These are phyloP conservation scores for Chironomus riparius DNA, from an alignment of 2,888 invertebrate genomes.

Conservation along the genomic window DNA sequence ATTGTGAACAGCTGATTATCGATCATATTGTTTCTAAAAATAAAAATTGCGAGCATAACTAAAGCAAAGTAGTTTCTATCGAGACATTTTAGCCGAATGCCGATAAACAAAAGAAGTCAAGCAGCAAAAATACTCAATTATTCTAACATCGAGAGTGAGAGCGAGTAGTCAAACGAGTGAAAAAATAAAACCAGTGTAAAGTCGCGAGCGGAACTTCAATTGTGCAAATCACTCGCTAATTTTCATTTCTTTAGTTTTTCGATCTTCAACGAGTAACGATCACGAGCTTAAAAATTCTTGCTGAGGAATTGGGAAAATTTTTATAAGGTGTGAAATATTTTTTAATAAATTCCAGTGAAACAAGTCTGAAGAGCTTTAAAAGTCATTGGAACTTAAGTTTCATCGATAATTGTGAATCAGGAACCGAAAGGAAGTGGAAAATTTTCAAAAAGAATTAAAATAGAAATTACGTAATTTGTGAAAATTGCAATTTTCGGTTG, in stretches of 20 bases:
- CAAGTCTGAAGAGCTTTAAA: background rate
- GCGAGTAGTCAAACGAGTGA: background rate
- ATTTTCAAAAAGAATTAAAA: background rate
- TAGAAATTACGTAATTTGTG: slow-evolving; percentile 20
- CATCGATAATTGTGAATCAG: background rate
- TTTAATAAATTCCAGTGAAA: background rate
- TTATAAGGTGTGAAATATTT: background rate
- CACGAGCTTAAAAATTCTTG: background rate
- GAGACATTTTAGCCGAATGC: background rate
- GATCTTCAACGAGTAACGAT: slow-evolving; percentile 17
- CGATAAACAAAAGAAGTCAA: background rate
- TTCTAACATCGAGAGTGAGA: background rate
- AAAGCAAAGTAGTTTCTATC: too few species aligned
- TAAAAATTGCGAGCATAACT: too few species aligned
- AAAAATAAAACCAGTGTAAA: background rate
- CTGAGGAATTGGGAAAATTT: background rate
- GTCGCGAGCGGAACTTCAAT: background rate
- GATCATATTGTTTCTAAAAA: too few species aligned
- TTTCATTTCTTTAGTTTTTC: slow-evolving; percentile 22
- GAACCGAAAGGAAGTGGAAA: background rate
- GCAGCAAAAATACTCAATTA: background rate
- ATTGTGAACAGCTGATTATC: too few species aligned
- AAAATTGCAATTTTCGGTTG: background rate
- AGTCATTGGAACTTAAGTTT: too few species aligned
- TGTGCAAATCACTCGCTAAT: slow-evolving; percentile 10